phyloP scores from a whole-genome alignment of 64 coral and sea anemone species.

The Montipora capricornis region DNA sequence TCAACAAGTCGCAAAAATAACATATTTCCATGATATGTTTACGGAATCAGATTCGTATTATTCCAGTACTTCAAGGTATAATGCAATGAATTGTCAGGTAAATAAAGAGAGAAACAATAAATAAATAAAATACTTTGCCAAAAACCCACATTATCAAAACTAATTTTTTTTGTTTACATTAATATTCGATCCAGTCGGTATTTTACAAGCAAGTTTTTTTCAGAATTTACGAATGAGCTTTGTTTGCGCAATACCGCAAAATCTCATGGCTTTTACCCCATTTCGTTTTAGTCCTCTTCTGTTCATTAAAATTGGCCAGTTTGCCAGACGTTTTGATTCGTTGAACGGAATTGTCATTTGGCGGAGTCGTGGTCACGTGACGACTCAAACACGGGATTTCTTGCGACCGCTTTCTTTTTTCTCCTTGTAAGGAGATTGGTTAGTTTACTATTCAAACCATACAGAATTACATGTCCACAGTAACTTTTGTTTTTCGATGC shows the following conservation, averaged over 20 bases:
- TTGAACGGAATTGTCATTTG: neutral
- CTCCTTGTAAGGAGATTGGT: too few species aligned
- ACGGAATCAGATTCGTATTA: too few species aligned
- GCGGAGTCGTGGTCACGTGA: too few species aligned
- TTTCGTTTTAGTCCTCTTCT: neutral
- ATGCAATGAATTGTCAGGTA: neutral
- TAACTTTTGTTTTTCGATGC: too few species aligned
- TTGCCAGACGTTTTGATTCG: neutral
- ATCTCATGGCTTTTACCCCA: neutral
- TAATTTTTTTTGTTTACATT: neutral
- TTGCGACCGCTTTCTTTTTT: too few species aligned
- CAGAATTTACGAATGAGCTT: too few species aligned
- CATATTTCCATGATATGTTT: too few species aligned
- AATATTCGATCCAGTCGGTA: neutral
- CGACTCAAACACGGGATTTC: too few species aligned
- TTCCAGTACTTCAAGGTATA: neutral
- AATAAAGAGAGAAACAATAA: neutral
- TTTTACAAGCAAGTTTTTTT: neutral
- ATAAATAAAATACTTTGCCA: neutral
- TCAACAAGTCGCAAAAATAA: too few species aligned
- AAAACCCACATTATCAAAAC: neutral
- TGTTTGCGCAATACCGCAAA: neutral
- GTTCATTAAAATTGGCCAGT: neutral
- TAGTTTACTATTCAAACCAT: too few species aligned
- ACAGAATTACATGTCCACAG: too few species aligned